phyloP scores from a whole-genome alignment of 2,797 vertebrate genomes.

The Adrianichthys oophorus region DNA sequence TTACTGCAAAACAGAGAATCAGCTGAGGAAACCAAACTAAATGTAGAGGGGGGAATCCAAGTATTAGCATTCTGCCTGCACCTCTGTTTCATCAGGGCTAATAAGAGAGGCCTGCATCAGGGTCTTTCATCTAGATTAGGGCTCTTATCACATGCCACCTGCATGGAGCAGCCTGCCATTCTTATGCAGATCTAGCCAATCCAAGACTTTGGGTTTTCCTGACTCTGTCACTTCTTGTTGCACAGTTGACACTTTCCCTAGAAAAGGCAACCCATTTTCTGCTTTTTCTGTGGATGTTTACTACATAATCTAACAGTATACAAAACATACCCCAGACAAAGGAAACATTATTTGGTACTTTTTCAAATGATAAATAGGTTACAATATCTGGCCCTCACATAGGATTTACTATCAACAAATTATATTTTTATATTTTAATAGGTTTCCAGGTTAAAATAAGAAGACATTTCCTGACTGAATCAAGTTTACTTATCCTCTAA shows the following conservation, averaged over 20 bases:
- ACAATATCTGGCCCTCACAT: not conserved
- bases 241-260: constrained; percentile 52
- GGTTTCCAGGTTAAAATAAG: too few relatives aligned
- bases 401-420: too few relatives aligned
- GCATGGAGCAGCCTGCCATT: constrained; percentile 69
- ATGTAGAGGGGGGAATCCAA: constrained; percentile 40
- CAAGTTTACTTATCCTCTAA: constrained; percentile 8
- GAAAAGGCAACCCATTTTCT: constrained; percentile 46
- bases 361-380: not conserved
- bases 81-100: constrained; percentile 68
- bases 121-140: constrained; percentile 77
- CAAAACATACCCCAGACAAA: too few relatives aligned
- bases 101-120: constrained; percentile 68
- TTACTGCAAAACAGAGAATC: constrained; percentile 41
- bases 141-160: constrained; percentile 75
- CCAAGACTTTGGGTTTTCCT: constrained; percentile 54
- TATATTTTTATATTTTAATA: too few relatives aligned
- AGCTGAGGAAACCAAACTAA: constrained; percentile 30
- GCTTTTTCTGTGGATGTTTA: constrained; percentile 39
- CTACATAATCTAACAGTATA: constrained; percentile 18
- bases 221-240: constrained; percentile 66
- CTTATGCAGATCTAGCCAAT: constrained; percentile 69
- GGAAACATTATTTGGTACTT: too few relatives aligned
- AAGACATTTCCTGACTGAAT: not conserved
- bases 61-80: constrained; percentile 72